Conservation (phyloP, 37 sponge, comb jelly and placozoan genomes). For the Cladorhizidae sp. region DNA sequence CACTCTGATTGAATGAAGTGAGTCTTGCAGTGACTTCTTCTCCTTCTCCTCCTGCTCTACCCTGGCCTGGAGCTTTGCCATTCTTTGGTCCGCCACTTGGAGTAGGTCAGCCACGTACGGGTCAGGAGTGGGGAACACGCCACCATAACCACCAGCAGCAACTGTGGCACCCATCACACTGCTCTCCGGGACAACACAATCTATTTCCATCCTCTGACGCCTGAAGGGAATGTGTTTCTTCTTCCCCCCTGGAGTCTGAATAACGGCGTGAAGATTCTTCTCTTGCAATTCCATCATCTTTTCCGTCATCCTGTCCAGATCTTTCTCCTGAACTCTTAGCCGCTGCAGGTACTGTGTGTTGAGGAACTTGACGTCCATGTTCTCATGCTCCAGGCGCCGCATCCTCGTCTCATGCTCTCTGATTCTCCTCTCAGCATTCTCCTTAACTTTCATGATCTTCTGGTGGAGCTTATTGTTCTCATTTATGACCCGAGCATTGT, state of each 20-base stretch:
- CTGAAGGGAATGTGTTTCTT: slow-evolving; percentile 88
- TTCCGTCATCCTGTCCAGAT: slow-evolving; percentile 75
- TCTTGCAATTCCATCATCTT: slow-evolving; percentile 92
- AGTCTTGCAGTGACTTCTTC: slow-evolving; percentile 38
- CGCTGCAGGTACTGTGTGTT: slow-evolving; percentile 94
- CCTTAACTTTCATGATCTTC: slow-evolving; percentile 81
- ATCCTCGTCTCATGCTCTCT: slow-evolving; percentile 79
- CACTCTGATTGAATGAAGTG: slow-evolving; percentile 61
- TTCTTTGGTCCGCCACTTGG: slow-evolving; percentile 88
- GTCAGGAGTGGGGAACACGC: slow-evolving; percentile 48
- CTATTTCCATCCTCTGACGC: slow-evolving; percentile 96
- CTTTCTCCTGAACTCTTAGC: slow-evolving; percentile 77
- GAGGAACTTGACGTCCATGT: slow-evolving; percentile 94
- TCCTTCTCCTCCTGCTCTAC: slow-evolving; percentile 56
- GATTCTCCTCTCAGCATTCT: slow-evolving; percentile 62
- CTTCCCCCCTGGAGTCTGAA: slow-evolving; percentile 96
- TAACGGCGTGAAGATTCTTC: slow-evolving; percentile 94
- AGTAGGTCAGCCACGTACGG: slow-evolving; percentile 91
- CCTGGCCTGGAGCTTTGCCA: slow-evolving; percentile 68
- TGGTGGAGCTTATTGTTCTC: slow-evolving; percentile 95
- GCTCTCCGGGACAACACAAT: slow-evolving; percentile 67
- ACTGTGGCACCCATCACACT: slow-evolving; percentile 5
- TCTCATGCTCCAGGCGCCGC: slow-evolving; percentile 92
- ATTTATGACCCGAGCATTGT: slow-evolving; percentile 89
- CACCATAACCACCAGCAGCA: neutral